phyloP scores from a whole-genome alignment of 2,888 invertebrate genomes.

The Helleia helle region DNA sequence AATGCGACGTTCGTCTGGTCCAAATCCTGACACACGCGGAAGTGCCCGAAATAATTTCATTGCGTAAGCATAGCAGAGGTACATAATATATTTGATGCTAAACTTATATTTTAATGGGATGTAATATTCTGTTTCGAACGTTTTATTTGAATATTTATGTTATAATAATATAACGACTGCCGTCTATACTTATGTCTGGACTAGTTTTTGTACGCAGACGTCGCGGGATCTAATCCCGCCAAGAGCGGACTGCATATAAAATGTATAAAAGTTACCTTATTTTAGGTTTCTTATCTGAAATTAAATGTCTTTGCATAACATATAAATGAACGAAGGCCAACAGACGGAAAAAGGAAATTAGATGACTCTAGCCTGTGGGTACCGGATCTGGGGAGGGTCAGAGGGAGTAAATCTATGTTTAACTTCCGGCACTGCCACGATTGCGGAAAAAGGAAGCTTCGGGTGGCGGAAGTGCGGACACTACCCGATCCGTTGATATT shows the following conservation, averaged over 20 bases:
- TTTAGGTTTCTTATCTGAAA: background rate
- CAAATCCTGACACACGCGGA: constrained; percentile 56
- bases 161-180: too few relatives aligned
- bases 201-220: too few relatives aligned
- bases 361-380: constrained; percentile 49
- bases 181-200: too few relatives aligned
- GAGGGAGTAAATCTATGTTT: constrained; percentile 43
- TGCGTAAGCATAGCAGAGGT: constrained; percentile 33
- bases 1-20: constrained; percentile 47
- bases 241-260: too few relatives aligned
- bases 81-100: constrained; percentile 6
- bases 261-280: background rate
- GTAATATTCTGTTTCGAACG: too few relatives aligned
- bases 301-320: constrained; percentile 31
- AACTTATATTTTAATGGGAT: too few relatives aligned
- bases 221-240: too few relatives aligned
- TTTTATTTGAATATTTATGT: too few relatives aligned
- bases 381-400: constrained; percentile 46
- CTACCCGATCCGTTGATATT: too few relatives aligned
- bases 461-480: constrained; percentile 22
- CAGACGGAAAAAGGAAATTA: constrained; percentile 63
- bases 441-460: constrained; percentile 40
- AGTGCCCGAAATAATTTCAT: constrained; percentile 64
- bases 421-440: constrained; percentile 47
- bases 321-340: constrained; percentile 63